Conservation (phyloP, 2,888 invertebrate genomes). For the Chirona hameri region DNA sequence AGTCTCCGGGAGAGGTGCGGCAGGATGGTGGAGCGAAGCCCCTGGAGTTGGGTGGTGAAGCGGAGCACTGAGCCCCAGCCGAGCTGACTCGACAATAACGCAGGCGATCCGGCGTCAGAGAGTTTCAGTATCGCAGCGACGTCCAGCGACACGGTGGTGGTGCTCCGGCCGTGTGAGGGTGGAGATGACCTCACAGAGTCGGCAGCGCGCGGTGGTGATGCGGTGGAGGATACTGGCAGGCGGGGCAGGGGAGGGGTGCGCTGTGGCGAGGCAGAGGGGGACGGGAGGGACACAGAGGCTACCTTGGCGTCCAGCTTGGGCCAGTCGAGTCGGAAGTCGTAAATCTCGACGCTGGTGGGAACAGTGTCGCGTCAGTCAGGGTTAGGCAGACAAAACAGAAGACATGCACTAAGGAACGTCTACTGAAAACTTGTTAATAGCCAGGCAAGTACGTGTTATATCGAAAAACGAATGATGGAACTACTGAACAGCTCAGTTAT, state of each 20-base stretch:
- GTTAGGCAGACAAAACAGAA: too few species aligned
- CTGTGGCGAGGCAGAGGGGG: neutral
- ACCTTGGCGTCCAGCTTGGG: conserved; percentile 13
- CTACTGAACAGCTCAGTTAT: too few species aligned
- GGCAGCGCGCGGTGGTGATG: neutral
- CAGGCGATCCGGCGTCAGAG: neutral
- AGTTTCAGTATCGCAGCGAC: neutral
- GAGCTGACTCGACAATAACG: neutral
- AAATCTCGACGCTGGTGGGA: neutral
- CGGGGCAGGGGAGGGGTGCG: neutral
- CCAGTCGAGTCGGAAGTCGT: conserved; percentile 25
- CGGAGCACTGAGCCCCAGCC: neutral
- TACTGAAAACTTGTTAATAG: neutral
- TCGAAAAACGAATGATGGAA: too few species aligned
- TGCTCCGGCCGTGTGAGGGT: neutral
- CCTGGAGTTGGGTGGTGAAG: neutral
- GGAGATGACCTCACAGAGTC: neutral
- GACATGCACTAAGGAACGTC: neutral
- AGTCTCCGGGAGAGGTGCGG: neutral
- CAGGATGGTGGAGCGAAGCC: neutral
- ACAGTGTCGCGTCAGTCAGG: neutral
- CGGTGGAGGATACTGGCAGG: neutral
- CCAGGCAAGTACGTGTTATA: neutral
- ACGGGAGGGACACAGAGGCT: neutral
- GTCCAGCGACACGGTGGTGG: neutral